Evolutionary conservation across 2,888 invertebrate species (phyloP), one percentile per base, ranked within the genome.

Genomic region (Papilio gigon): DNA sequence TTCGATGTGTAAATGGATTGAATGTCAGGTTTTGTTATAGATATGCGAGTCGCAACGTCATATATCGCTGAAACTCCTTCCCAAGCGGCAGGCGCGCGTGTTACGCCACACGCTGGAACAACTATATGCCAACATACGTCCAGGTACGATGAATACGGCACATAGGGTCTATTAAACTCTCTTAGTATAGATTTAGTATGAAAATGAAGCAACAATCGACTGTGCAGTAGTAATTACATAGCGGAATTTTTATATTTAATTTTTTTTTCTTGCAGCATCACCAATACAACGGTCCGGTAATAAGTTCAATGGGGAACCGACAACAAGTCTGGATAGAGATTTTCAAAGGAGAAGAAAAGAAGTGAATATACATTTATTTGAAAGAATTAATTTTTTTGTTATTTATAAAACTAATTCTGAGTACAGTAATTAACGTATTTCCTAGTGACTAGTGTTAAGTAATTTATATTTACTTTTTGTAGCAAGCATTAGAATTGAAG

Each of bases 31-130:
- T 75, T 71, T 66, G 71, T 86, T 85, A 58, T 83, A 93, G 94
- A 95, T 97, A 73, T 97, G 98, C 81, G 98, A 98, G 82, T 95
- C 97, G 68, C 98, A 97, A 84, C 94, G 95, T 76, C 94, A 95
- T 83, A 93, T 98, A 78, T 95, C 94, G 67, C 89, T 94, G 2
- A 98, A 98, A 89, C 81, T 98, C 68, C 86, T 98, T 75, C 98
- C 98, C 0, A 97, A 97, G 89, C 95, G 97, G 80, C 96, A 98
- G 65, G 95, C 97, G 2, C 95, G 98, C 76, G 93, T 95, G 69
- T 90, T 99, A 59, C 94, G 95, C 73, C 94, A 95, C 74, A 95
- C 96, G 1, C 89, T 99, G 66, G 97, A 97, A 77, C 92, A 93
- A 60, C 90, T 98, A 61, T 96, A 96, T 81, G 94, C 92, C 70